Evolutionary conservation across 2,797 vertebrate genomes (phyloP).

Genomic region (Hapalemur alaotrensis): DNA sequence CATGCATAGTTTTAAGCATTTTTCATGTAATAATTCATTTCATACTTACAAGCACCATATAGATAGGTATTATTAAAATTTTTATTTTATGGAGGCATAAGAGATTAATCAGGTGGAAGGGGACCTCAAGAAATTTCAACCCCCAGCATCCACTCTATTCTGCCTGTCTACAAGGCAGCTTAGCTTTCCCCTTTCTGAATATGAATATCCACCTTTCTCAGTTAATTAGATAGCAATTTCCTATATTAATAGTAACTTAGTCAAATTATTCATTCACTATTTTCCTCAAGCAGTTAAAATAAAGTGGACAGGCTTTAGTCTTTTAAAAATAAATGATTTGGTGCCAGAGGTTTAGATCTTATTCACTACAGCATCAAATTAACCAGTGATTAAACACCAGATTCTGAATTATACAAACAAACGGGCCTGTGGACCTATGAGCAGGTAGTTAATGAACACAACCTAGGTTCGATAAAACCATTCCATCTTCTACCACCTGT

Average conservation of each 20-base stretch:
- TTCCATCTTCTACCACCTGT: neutral
- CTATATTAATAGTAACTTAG: neutral
- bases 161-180: neutral
- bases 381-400: constrained; percentile 25
- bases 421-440: neutral
- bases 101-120: neutral
- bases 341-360: neutral
- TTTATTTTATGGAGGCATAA: neutral
- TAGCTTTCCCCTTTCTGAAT: neutral
- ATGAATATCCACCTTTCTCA: neutral
- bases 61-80: neutral
- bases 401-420: constrained; percentile 14
- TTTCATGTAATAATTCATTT: neutral
- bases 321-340: constrained; percentile 38
- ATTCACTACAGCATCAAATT: constrained; percentile 23
- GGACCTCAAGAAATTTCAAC: neutral
- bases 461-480: neutral
- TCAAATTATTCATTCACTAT: constrained; percentile 21
- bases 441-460: constrained; percentile 5
- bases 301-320: neutral
- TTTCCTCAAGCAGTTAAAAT: constrained; percentile 1
- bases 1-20: neutral
- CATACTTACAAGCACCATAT: neutral
- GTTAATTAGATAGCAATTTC: constrained; percentile 42
- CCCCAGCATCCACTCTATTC: neutral